Conservation (phyloP, 2,888 invertebrate genomes). For the Papilio gigon region DNA sequence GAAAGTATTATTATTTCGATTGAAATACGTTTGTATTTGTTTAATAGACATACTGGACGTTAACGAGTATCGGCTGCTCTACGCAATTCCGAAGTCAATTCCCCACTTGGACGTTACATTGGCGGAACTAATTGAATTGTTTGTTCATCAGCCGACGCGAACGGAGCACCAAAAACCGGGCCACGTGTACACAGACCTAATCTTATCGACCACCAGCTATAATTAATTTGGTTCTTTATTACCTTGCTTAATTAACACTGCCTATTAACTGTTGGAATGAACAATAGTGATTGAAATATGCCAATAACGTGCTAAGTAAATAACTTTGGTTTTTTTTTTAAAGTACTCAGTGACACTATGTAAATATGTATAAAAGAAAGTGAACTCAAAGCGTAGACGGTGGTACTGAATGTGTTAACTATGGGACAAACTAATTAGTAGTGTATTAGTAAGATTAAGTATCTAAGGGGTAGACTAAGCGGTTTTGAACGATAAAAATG, state of each 20-base stretch:
- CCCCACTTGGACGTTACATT: conserved; percentile 13
- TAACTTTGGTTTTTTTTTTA: not conserved
- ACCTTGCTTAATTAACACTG: conserved; percentile 12
- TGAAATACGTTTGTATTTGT: not conserved
- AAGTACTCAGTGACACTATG: not conserved
- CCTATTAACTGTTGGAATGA: not conserved
- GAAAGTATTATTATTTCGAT: not conserved
- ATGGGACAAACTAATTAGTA: too few species aligned
- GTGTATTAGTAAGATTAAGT: too few species aligned
- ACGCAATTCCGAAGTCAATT: conserved; percentile 24
- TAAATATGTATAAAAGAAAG: not conserved
- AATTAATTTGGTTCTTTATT: conserved; percentile 10
- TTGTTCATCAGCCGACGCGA: conserved; percentile 12
- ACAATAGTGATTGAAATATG: not conserved
- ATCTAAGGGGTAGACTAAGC: too few species aligned
- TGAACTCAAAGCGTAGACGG: not conserved
- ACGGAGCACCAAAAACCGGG: not conserved
- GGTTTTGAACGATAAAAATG: too few species aligned
- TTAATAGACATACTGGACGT: not conserved
- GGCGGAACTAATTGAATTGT: conserved; percentile 32
- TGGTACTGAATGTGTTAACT: too few species aligned
- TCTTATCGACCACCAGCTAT: not conserved
- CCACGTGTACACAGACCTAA: not conserved
- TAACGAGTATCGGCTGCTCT: conserved; percentile 18
- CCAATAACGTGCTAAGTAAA: not conserved